Evolutionary conservation across 2,888 invertebrate genomes (phyloP), one percentile per base, ranked within the genome.

Genomic region (Apomyelois bistriatella): DNA sequence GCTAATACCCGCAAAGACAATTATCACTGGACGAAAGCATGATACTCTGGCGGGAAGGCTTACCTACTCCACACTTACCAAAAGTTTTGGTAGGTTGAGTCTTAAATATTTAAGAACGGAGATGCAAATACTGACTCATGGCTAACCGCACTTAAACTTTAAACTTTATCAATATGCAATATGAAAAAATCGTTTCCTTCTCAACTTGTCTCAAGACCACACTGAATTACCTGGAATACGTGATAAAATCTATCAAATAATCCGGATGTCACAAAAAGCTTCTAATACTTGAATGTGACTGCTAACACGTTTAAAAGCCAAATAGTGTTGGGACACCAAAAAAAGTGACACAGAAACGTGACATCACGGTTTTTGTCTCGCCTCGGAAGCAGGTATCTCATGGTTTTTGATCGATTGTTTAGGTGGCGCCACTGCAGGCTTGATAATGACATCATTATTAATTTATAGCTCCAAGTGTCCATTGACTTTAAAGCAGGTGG

Each of bases 201-300:
- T 22, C 22, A 22, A 22, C n/a, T n/a, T n/a, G 22, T 22, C 8
- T 32, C 32, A 15, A 46, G 15, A 10, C 32, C 10, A 43, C 43
- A 13, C 4, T 9, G 0, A 0, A 30, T 32, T 55, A 56, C 53
- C 48, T 53, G 52, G 42, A 42, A 40, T 8, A 10, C 13, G 46
- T 17, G 48, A 49, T 51, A 54, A 51, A 40, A 57, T 55, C 53
- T 51, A 8, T 40, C 30, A 49, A 51, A 51, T 40, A 40, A 56
- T 48, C 53, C 58, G 58, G 58, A 58, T 54, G 42, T 12, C 30
- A 22, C 22, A 48, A 41, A 47, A 43, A 53, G 46, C 32, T 48
- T 40, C 52, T 12, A 53, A 52, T 53, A 37, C 32, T 32, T 40
- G 41, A 13, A 32, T 15, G 28, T 35, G 15, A 32, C 32, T 52